These are phyloP conservation scores for Mythimna albipuncta DNA, from an alignment of 2,888 invertebrate genomes.

Conservation along the genomic window DNA sequence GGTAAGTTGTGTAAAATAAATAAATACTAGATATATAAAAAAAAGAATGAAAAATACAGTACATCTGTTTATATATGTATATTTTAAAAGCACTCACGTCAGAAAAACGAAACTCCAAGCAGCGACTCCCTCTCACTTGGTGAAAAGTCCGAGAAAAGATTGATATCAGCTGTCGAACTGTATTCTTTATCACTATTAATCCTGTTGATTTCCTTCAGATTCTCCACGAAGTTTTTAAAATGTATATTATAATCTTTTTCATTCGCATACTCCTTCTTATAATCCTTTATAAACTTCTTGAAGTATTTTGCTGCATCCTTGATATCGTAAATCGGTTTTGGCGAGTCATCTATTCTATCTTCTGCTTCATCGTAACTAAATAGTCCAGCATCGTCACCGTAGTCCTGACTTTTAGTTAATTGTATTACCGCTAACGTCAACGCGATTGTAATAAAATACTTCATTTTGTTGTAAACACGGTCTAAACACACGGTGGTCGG, in stretches of 20 bases:
- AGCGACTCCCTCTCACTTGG: conserved; percentile 59
- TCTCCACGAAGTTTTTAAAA: conserved; percentile 74
- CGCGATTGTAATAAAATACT: conserved; percentile 54
- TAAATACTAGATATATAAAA: too few relatives aligned
- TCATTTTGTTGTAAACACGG: conserved; percentile 66
- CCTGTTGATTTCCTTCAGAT: conserved; percentile 76
- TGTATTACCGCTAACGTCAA: conserved; percentile 54
- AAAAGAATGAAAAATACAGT: too few relatives aligned
- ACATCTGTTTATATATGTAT: neutral
- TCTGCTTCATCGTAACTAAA: conserved; percentile 33
- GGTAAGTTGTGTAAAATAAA: too few relatives aligned
- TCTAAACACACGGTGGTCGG: conserved; percentile 42
- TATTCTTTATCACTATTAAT: conserved; percentile 70
- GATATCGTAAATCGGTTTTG: conserved; percentile 73
- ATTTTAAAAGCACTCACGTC: conserved; percentile 25
- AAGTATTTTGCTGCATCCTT: conserved; percentile 76
- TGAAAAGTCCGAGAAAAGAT: conserved; percentile 76
- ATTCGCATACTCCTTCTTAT: conserved; percentile 73
- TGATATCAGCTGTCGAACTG: conserved; percentile 72
- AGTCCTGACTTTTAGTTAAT: conserved; percentile 43
- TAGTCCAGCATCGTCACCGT: conserved; percentile 34
- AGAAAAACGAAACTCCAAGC: conserved; percentile 5
- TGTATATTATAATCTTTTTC: conserved; percentile 71
- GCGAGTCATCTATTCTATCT: conserved; percentile 48
- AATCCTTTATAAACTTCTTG: conserved; percentile 72